Conservation (phyloP, 2,888 invertebrate genomes). For the Acleris literana region DNA sequence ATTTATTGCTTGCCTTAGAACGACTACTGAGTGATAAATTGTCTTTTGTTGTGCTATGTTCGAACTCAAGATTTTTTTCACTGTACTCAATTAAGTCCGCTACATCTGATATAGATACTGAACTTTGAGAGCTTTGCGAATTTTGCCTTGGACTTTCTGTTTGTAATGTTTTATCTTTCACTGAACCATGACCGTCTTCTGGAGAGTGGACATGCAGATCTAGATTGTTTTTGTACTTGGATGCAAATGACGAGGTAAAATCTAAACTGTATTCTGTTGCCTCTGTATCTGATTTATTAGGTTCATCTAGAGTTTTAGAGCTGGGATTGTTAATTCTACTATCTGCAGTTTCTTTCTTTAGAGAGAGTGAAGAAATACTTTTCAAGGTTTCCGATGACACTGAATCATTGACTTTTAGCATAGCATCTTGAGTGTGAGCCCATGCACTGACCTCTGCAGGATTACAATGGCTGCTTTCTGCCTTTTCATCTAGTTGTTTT, state of each 20-base stretch:
- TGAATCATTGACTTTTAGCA: slow-evolving; percentile 45
- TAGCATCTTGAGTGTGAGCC: slow-evolving; percentile 37
- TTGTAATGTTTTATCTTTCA: slow-evolving; percentile 50
- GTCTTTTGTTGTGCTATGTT: slow-evolving; percentile 48
- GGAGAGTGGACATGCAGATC: slow-evolving; percentile 42
- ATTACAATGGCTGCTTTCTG: slow-evolving; percentile 4
- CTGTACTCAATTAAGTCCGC: slow-evolving; percentile 68
- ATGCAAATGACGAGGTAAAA: slow-evolving; percentile 61
- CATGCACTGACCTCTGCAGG: slow-evolving; percentile 12
- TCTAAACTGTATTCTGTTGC: slow-evolving; percentile 71
- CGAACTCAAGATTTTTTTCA: slow-evolving; percentile 61
- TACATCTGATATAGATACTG: slow-evolving; percentile 75
- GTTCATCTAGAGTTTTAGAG: slow-evolving; percentile 49
- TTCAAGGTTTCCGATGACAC: slow-evolving; percentile 53
- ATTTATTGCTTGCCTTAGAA: slow-evolving; percentile 30
- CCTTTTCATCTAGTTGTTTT: slow-evolving; percentile 43
- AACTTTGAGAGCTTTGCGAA: slow-evolving; percentile 68
- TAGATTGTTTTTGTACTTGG: slow-evolving; percentile 50
- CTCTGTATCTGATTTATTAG: slow-evolving; percentile 59
- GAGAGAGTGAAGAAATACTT: slow-evolving; percentile 52
- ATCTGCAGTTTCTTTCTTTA: slow-evolving; percentile 48
- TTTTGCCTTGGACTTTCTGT: slow-evolving; percentile 57
- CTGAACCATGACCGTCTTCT: slow-evolving; percentile 43
- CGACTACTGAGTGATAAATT: slow-evolving; percentile 36
- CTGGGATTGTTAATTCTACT: slow-evolving; percentile 44